These are phyloP conservation scores for Sarcophaga peregrina DNA, from an alignment of 1,140 invertebrate genomes.

Conservation along the genomic window DNA sequence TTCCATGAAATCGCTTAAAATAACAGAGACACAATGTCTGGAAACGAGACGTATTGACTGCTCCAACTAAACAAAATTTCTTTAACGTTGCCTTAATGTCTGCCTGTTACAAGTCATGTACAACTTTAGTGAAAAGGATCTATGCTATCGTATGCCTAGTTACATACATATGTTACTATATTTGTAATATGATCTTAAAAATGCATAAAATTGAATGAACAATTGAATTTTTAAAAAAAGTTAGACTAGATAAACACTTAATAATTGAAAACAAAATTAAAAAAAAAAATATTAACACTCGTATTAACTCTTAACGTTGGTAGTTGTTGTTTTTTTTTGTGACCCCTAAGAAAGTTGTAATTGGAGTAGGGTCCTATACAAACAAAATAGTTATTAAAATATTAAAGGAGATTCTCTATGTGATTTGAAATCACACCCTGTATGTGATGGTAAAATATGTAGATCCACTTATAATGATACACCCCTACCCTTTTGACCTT, in stretches of 20 bases:
- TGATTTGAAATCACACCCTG: not conserved
- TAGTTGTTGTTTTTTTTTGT: too few species aligned
- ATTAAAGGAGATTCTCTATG: too few species aligned
- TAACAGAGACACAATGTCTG: not conserved
- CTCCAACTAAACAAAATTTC: too few species aligned
- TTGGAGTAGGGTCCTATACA: slow-evolving; percentile 5
- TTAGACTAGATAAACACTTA: not conserved
- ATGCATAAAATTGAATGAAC: slow-evolving; percentile 39
- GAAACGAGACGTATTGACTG: not conserved
- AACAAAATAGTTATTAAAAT: not conserved
- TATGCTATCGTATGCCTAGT: not conserved
- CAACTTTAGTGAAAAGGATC: not conserved
- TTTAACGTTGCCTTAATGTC: too few species aligned
- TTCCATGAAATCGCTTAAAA: not conserved
- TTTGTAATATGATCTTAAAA: slow-evolving; percentile 24
- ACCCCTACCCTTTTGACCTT: not conserved
- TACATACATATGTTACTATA: not conserved
- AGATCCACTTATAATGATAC: not conserved
- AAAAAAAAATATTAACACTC: not conserved
- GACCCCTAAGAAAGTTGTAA: not conserved
- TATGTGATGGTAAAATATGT: not conserved
- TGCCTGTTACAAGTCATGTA: too few species aligned
- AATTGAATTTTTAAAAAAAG: not conserved
- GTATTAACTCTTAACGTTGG: too few species aligned
- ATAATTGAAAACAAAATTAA: not conserved